Base-by-base conservation (phyloP, 2,113 vertebrate genomes). In the Nematolebias whitei region DNA sequence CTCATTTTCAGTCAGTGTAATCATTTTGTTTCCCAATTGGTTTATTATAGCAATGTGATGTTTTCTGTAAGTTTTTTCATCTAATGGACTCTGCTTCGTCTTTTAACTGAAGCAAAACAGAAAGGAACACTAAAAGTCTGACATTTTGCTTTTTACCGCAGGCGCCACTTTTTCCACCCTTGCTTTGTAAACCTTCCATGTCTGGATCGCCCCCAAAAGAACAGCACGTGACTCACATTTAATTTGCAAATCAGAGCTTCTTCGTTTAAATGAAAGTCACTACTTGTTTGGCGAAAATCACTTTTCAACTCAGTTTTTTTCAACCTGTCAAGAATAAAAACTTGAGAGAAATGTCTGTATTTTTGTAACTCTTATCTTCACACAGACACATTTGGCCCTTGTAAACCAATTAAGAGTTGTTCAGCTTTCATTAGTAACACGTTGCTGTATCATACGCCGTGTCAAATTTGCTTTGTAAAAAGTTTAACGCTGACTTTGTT, bases 361-460 rank as follows among this genome's bases (percentile, higher is more conserved):
- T 63, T 26, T 59, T 61, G 5, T 54, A 57, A 19, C 65, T 15
- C 26, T 63, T 70, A 78, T 88, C 73, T 73, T 67, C 64, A 76
- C 64, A 68, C 29, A 32, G 15, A 54, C 66, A 67, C 53, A 74
- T 76, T 81, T 80, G 59, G 26, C 51, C 54, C 57, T 44, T 18
- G 4, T 77, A 69, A 65, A 24, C 64, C 57, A 71, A 51, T 72
- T 71, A 69, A 64, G 63, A 61, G 52, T 77, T 81, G 61, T 70
- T 81, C 50, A 74, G 65, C 55, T 66, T 56, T 68, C 61, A 75
- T 75, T 65, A 56, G 55, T 22, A 73, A 41, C 55, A 58, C 60
- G 58, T 24, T 73, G 24, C 49, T 48, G n/a, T 44, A 51, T 22
- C 22, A 59, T 22, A 62, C 19, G 19, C 22, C 50, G 32, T 51